These are phyloP conservation scores for Lithophane semibrunnea DNA, from an alignment of 2,888 invertebrate species.

Conservation along the genomic window DNA sequence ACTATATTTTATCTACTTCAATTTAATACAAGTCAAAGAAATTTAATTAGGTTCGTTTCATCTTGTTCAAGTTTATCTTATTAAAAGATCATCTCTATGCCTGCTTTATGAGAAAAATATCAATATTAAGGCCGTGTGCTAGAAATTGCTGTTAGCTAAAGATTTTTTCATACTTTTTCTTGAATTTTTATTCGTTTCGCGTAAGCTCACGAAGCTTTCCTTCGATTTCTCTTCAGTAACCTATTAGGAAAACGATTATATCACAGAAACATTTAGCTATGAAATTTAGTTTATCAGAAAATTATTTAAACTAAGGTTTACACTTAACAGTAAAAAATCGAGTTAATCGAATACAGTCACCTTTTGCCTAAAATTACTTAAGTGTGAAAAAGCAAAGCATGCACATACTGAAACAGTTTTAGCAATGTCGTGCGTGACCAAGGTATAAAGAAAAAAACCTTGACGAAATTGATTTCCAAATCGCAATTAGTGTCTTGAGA, in stretches of 20 bases:
- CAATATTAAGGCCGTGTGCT: constrained; percentile 6
- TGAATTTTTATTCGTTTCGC: not conserved
- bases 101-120: constrained; percentile 10
- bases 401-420: constrained; percentile 5
- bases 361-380: constrained; percentile 9
- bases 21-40: not conserved
- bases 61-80: not conserved
- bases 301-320: constrained; percentile 12
- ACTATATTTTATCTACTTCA: not conserved
- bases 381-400: constrained; percentile 18
- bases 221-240: not conserved
- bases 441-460: constrained; percentile 26
- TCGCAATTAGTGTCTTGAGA: constrained; percentile 3
- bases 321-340: constrained; percentile 3
- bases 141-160: not conserved
- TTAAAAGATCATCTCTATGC: not conserved
- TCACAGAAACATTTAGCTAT: not conserved
- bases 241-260: not conserved
- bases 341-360: constrained; percentile 19
- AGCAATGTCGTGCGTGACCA: constrained; percentile 21
- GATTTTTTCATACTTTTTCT: not conserved
- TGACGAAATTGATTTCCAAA: constrained; percentile 41
- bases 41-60: not conserved
- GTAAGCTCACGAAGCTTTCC: not conserved
- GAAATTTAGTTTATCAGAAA: not conserved